Conservation (phyloP, 2,888 invertebrate genomes). For the Plebejus argus region DNA sequence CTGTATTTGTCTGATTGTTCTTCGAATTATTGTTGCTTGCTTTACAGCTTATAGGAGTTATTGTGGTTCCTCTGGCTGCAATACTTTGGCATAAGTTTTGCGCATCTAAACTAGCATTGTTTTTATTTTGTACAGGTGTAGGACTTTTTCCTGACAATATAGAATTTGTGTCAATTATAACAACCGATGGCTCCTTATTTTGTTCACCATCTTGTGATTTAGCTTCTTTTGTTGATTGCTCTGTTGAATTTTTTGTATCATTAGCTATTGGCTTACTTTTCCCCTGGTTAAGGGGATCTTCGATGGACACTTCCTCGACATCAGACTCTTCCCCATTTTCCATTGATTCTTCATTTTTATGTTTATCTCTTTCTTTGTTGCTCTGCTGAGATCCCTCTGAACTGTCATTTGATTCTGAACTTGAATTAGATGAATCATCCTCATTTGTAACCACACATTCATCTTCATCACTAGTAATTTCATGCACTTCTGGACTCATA, state of each 20-base stretch:
- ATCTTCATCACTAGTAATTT: conserved; percentile 81
- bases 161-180: conserved; percentile 93
- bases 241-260: conserved; percentile 86
- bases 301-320: conserved; percentile 84
- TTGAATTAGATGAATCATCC: conserved; percentile 79
- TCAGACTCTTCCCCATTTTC: conserved; percentile 83
- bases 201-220: conserved; percentile 64
- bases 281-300: conserved; percentile 82
- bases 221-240: conserved; percentile 83
- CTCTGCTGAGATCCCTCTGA: conserved; percentile 78
- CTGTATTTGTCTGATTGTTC: conserved; percentile 44
- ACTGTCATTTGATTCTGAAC: conserved; percentile 79
- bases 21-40: conserved; percentile 43
- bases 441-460: conserved; percentile 78
- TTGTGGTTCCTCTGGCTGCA: conserved; percentile 78
- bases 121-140: conserved; percentile 51
- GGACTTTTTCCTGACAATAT: conserved; percentile 67
- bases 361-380: conserved; percentile 74
- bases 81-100: conserved; percentile 74
- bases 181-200: conserved; percentile 89
- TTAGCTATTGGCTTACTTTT: conserved; percentile 82
- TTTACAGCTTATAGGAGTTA: conserved; percentile 73
- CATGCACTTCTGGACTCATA: conserved; percentile 74
- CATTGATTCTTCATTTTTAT: conserved; percentile 64
- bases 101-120: conserved; percentile 56